A percentile compares a stretch with the other conserved stretches of the same genome.
Conservation (phyloP, 2,113 vertebrate species). For the Nothoprocta pentlandii region DNA sequence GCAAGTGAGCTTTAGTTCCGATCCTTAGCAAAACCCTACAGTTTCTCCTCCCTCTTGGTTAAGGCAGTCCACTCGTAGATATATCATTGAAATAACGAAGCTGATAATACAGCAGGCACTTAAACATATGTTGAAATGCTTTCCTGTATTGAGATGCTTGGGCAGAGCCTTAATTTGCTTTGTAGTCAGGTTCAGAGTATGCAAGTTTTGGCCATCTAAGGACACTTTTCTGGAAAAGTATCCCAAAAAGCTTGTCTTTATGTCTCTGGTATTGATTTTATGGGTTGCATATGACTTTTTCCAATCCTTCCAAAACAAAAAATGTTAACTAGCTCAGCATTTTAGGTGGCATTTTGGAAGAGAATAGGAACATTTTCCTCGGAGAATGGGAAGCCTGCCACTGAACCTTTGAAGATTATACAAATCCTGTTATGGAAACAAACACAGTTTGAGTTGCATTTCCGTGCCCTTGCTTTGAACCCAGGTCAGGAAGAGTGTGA, state of each 20-base stretch:
- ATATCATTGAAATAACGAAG: neutral
- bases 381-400: neutral
- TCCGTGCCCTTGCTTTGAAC: neutral
- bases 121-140: neutral
- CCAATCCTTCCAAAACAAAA: neutral
- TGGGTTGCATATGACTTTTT: neutral
- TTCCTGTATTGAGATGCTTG: neutral
- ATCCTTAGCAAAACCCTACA: neutral
- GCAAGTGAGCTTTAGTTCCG: neutral
- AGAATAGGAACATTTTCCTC: neutral
- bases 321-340: neutral
- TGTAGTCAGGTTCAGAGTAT: accelerated
- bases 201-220: neutral
- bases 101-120: neutral
- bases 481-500: neutral
- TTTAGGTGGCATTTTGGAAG: neutral
- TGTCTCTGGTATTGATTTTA: neutral
- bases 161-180: neutral
- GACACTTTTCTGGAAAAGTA: neutral
- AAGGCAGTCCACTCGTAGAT: neutral
- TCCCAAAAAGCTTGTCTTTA: neutral
- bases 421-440: neutral
- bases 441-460: neutral
- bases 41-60: neutral
- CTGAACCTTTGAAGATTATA: neutral